A percentile compares a stretch with the other conserved stretches of the same genome.
Conservation (phyloP, 2,888 invertebrate genomes). For the Netelia virgata region DNA sequence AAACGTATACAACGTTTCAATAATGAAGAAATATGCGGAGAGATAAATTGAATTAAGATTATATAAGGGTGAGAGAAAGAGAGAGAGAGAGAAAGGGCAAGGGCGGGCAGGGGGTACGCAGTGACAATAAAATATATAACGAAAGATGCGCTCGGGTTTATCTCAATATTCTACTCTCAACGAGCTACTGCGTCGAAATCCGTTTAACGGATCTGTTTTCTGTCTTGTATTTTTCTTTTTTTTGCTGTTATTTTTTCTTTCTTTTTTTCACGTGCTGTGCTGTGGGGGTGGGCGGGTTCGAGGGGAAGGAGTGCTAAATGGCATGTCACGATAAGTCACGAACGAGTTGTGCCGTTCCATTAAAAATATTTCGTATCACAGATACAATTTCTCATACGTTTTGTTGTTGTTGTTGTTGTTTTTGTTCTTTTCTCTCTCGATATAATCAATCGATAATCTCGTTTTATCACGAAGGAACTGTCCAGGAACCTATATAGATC, state of each 20-base stretch:
- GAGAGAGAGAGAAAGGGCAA: not conserved
- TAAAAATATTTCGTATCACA: not conserved
- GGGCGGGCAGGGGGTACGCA: conserved; percentile 36
- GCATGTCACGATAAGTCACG: conserved; percentile 16
- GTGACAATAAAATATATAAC: conserved; percentile 55
- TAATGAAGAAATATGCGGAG: not conserved
- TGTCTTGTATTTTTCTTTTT: not conserved
- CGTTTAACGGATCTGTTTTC: conserved; percentile 19
- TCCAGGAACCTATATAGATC: too few relatives aligned
- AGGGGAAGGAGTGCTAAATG: conserved; percentile 47
- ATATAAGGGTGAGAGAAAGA: conserved; percentile 29
- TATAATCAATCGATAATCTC: too few relatives aligned
- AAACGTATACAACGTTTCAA: conserved; percentile 44
- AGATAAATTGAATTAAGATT: conserved; percentile 47
- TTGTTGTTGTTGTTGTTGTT: not conserved
- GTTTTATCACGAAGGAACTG: too few relatives aligned
- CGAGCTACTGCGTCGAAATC: conserved; percentile 59
- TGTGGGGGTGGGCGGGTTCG: conserved; percentile 21
- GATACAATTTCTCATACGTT: not conserved
- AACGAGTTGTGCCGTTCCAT: not conserved
- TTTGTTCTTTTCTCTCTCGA: too few relatives aligned
- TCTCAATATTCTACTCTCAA: conserved; percentile 33
- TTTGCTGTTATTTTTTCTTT: not conserved
- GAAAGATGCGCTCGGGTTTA: conserved; percentile 56
- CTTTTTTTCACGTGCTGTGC: conserved; percentile 64